These are phyloP conservation scores for Sebastes steindachneri DNA, from an alignment of 2,797 vertebrate species.

Conservation along the genomic window DNA sequence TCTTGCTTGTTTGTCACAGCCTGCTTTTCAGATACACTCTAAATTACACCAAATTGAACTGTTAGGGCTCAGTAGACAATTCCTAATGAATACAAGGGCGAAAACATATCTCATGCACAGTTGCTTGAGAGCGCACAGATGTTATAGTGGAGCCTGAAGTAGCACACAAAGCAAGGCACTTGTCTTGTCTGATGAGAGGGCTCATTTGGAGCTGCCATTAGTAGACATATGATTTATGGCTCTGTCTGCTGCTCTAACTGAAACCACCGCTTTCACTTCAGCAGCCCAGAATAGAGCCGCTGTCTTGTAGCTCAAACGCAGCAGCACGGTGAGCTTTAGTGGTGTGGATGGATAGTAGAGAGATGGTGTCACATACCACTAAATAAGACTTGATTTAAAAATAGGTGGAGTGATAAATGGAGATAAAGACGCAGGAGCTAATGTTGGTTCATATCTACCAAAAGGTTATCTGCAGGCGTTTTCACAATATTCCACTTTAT, in stretches of 20 bases:
- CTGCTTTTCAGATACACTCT: conserved; percentile 46
- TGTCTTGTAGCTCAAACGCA: conserved; percentile 10
- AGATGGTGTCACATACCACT: conserved; percentile 13
- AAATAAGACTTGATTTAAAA: conserved; percentile 11
- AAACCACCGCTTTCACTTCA: conserved; percentile 49
- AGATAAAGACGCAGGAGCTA: background rate
- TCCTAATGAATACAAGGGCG: conserved; percentile 80
- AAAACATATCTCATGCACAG: conserved; percentile 68
- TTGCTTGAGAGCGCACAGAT: conserved; percentile 85
- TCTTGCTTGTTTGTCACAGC: conserved; percentile 42
- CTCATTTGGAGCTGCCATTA: conserved; percentile 91
- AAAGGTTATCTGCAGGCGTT: background rate
- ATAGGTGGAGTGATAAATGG: conserved; percentile 16
- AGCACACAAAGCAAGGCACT: conserved; percentile 86
- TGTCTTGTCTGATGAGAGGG: conserved; percentile 90
- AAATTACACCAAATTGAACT: conserved; percentile 61
- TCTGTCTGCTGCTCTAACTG: conserved; percentile 61
- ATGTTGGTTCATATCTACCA: background rate
- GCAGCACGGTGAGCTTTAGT: conserved; percentile 13
- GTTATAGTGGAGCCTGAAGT: conserved; percentile 83
- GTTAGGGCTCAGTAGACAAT: conserved; percentile 67
- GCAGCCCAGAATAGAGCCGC: conserved; percentile 37
- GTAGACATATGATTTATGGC: conserved; percentile 89
- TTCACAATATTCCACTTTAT: background rate
- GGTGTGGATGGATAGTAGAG: conserved; percentile 1